These are phyloP conservation scores for Conistra vaccinii DNA, from an alignment of 2,888 invertebrate species.

Conservation along the genomic window DNA sequence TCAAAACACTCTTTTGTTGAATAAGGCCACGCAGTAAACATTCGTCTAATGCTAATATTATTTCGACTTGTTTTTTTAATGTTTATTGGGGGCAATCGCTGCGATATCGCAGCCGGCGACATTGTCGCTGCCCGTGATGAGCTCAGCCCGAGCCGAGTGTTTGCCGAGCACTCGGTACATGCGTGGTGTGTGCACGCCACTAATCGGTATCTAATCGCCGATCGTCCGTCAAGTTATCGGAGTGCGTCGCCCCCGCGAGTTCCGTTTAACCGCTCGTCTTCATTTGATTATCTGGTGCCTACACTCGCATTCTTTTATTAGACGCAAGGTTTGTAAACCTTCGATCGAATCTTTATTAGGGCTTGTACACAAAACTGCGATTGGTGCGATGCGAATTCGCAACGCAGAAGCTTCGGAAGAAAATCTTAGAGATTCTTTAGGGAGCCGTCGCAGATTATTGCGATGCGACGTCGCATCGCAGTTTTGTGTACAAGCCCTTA, in stretches of 20 bases:
- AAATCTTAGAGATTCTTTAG: no score
- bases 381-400: no score
- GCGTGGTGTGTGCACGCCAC: not conserved
- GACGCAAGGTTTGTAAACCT: not conserved
- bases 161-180: not conserved
- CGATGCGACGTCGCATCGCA: no score
- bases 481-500: no score
- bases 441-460: no score
- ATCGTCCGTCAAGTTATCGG: not conserved
- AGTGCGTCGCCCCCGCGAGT: slow-evolving; percentile 2
- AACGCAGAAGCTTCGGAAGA: no score
- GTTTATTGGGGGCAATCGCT: slow-evolving; percentile 1
- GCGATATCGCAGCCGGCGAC: slow-evolving; percentile 19
- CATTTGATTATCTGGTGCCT: not conserved
- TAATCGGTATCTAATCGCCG: slow-evolving; percentile 26
- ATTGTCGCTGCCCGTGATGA: not conserved
- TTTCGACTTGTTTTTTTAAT: not conserved
- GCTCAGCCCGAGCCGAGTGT: not conserved
- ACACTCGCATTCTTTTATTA: no score
- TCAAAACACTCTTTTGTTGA: not conserved
- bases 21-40: slow-evolving; percentile 4
- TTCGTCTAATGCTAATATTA: not conserved
- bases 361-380: no score
- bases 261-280: not conserved
- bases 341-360: not conserved